Conservation (phyloP, 2,888 invertebrate species). For the Nycteola revayana region DNA sequence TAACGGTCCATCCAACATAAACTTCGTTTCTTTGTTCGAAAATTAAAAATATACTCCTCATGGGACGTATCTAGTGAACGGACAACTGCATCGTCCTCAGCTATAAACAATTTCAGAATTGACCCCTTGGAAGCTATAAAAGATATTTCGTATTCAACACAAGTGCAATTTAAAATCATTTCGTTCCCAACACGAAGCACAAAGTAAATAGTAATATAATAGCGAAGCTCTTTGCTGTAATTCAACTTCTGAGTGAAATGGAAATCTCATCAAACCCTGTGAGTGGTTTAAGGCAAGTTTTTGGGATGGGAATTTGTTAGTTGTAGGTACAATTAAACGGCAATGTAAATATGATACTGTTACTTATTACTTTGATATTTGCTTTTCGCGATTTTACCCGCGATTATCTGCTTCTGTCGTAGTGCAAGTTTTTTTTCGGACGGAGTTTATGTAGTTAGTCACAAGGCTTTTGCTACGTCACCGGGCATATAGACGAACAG, state of each 20-base stretch:
- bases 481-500: too few species aligned
- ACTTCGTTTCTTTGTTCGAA: too few species aligned
- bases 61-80: conserved; percentile 12
- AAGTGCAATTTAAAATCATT: conserved; percentile 37
- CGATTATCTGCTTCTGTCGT: too few species aligned
- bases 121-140: conserved; percentile 30
- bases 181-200: conserved; percentile 23
- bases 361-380: too few species aligned
- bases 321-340: too few species aligned
- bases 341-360: too few species aligned
- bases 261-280: conserved; percentile 49
- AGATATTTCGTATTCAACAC: conserved; percentile 33
- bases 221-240: conserved; percentile 39
- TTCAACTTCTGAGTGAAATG: conserved; percentile 48
- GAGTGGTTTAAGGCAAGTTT: conserved; percentile 34
- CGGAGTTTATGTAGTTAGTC: too few species aligned
- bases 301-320: too few species aligned
- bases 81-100: conserved; percentile 6
- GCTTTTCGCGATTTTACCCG: too few species aligned
- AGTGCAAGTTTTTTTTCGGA: too few species aligned
- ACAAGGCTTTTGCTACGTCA: too few species aligned
- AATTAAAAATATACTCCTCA: conserved; percentile 24
- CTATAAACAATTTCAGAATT: conserved; percentile 16
- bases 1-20: too few species aligned
- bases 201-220: conserved; percentile 41